Conservation (phyloP, 1,140 invertebrate genomes). For the Metaphire vulgaris region DNA sequence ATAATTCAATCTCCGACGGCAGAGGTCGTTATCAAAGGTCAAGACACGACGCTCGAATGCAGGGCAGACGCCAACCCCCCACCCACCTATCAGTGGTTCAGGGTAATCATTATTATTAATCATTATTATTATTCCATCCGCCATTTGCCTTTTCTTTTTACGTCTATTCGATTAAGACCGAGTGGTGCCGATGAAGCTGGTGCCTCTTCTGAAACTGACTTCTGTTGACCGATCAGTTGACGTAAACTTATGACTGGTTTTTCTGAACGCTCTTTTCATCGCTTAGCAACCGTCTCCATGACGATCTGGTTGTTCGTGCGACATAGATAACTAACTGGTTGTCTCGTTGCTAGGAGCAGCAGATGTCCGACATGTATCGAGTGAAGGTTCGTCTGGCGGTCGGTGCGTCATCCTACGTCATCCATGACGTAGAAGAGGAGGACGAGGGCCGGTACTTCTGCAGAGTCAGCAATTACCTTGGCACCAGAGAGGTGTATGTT, state of each 20-base stretch:
- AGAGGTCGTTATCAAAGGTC: conserved; percentile 4
- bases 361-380: conserved; percentile 16
- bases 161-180: too few relatives aligned
- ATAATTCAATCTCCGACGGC: conserved; percentile 2
- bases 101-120: conserved; percentile 5
- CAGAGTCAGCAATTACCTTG: conserved; percentile 22
- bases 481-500: conserved; percentile 15
- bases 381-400: conserved; percentile 15
- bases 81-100: conserved; percentile 21
- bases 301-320: too few relatives aligned
- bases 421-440: not conserved
- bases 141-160: too few relatives aligned
- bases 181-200: too few relatives aligned
- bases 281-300: too few relatives aligned
- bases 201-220: too few relatives aligned
- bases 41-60: conserved; percentile 13
- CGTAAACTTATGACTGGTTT: too few relatives aligned
- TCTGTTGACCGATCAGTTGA: too few relatives aligned
- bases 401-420: not conserved
- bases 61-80: conserved; percentile 17
- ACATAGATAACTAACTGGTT: too few relatives aligned
- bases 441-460: conserved; percentile 31
- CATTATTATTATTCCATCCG: too few relatives aligned
- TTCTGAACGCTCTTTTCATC: too few relatives aligned
- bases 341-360: conserved; percentile 26